Evolutionary conservation across 92 coral and sea anemone genomes (phyloP).

Genomic region (Heteractis magnifica): DNA sequence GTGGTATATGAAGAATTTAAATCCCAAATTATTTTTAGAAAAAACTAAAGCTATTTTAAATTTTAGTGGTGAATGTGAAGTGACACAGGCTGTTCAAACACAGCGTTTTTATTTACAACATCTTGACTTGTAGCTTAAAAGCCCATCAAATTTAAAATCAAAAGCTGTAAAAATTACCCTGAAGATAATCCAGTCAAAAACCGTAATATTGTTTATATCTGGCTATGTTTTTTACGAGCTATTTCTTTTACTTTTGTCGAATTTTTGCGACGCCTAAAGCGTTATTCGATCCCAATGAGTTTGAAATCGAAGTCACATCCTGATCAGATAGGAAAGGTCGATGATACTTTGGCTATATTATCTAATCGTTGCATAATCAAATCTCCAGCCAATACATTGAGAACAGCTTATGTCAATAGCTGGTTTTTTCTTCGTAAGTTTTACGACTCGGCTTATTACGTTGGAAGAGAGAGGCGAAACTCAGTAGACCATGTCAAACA

Average conservation of each 20-base stretch:
- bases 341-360: not conserved
- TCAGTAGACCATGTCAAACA: not conserved
- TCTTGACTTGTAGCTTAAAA: not conserved
- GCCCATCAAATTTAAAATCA: not conserved
- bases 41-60: too few species aligned
- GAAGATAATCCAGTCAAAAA: not conserved
- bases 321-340: not conserved
- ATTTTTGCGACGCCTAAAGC: not conserved
- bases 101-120: not conserved
- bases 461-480: not conserved
- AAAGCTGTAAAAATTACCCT: not conserved
- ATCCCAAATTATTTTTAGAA: too few species aligned
- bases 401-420: constrained; percentile 10
- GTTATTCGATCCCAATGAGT: not conserved
- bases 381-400: constrained; percentile 10
- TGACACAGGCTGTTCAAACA: not conserved
- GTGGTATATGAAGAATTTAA: too few species aligned
- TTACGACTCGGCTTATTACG: not conserved
- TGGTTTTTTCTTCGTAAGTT: not conserved
- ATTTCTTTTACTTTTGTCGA: not conserved
- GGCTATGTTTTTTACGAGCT: too few species aligned
- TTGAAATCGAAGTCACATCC: not conserved
- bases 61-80: not conserved
- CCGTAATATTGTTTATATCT: too few species aligned
- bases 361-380: not conserved